These are phyloP conservation scores for Atta texana DNA, from an alignment of 1,140 invertebrate species.

Conservation along the genomic window DNA sequence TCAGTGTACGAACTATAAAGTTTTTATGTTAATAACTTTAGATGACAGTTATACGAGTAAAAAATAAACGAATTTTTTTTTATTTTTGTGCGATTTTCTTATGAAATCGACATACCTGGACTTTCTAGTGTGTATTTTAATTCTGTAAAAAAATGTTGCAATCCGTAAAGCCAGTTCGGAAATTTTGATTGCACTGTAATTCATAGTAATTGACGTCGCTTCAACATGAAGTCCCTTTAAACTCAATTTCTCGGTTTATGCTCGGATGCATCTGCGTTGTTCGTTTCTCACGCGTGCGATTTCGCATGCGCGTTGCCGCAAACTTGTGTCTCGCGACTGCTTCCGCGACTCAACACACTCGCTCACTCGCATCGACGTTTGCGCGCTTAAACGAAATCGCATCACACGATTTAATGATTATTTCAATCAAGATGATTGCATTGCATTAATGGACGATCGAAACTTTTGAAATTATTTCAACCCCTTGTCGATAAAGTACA, in stretches of 20 bases:
- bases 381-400: neutral
- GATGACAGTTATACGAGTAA: no score
- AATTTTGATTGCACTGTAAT: no score
- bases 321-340: neutral
- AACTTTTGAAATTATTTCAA: slow-evolving; percentile 8
- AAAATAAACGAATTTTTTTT: no score
- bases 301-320: slow-evolving; percentile 5
- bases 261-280: neutral
- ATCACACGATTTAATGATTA: neutral
- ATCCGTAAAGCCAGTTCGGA: no score
- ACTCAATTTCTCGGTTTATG: slow-evolving; percentile 12
- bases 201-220: no score
- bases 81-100: no score
- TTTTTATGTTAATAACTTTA: no score
- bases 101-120: no score
- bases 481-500: neutral
- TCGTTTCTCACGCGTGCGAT: slow-evolving; percentile 31
- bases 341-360: neutral
- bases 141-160: no score
- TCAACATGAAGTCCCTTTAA: neutral
- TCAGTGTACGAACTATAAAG: no score
- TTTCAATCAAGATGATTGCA: neutral
- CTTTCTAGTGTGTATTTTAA: no score
- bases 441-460: neutral
- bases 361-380: neutral